Base-by-base conservation (phyloP, 1,140 invertebrate species). In the honey bee (Apis mellifera) region DNA sequence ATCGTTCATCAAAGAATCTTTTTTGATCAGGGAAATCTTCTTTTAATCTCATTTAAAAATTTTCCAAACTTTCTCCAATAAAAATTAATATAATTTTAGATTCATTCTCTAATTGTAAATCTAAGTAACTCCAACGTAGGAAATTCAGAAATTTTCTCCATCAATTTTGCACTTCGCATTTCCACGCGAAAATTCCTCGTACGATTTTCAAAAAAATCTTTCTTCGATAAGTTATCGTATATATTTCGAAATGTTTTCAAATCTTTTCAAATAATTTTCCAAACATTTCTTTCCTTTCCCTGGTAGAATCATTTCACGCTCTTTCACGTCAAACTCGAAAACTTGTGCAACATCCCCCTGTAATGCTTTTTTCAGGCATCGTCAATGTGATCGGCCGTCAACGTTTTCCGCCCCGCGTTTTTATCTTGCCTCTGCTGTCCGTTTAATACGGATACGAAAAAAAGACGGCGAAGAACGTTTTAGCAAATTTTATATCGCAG, bases 401-500 rank as follows among this genome's bases (percentile, higher is more conserved):
- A 86, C 77, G 60, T 23, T 83, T 86, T 74, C 82, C 48, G 64
- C 72, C 76, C 26, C 54, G 74, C 66, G 76, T 83, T 83, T 84
- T 87, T 87, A 55, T 54, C 42, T 57, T 26, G 55, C 52, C 57
- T 80, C 42, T n/a, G 68, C 73, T 62, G 81, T 86, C 79, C 65
- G 72, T 48, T 75, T 83, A 79, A 86, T 79, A 48, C 72, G 62
- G 62, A 77, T 83, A n/a, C 75, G 76, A 86, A 70, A 78, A 55
- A 57, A 32, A 42, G 32, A 42, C 32, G 32, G 60, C 23, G 62
- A 65, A 78, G 68, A 84, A 87, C 80, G 66, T 80, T 86, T 83
- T 83, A 60, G 79, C 64, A 77, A 86, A 86, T 86, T 86, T 82
- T 62, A 57, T 66, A 74, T 77, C 60, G 84, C 65, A 82, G 76